Percentiles rank a stretch among this genome's conserved stretches.
Evolutionary conservation across 2,113 vertebrate species (phyloP).

Genomic region (Sorex fumeus): DNA sequence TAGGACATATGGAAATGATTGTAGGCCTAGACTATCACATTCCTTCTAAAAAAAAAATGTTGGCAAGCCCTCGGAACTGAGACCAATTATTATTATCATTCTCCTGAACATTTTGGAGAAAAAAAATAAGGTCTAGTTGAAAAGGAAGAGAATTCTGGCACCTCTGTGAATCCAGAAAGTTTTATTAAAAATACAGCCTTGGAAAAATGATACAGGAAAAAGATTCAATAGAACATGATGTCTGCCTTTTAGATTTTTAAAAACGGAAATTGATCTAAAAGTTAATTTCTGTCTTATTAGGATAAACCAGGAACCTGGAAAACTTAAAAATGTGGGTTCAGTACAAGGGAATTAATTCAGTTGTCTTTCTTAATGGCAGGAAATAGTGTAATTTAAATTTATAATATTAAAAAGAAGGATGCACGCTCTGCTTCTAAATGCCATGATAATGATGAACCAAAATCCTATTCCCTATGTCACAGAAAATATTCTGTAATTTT

Average conservation of each 20-base stretch:
- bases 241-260: slow-evolving; percentile 35
- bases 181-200: slow-evolving; percentile 70
- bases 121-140: slow-evolving; percentile 74
- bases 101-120: slow-evolving; percentile 71
- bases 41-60: slow-evolving; percentile 73
- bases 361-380: slow-evolving; percentile 46
- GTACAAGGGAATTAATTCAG: slow-evolving; percentile 50
- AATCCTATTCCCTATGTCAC: slow-evolving; percentile 34
- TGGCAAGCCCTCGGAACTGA: slow-evolving; percentile 78
- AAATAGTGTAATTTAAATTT: slow-evolving; percentile 70
- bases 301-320: slow-evolving; percentile 31
- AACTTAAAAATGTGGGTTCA: slow-evolving; percentile 17
- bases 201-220: slow-evolving; percentile 26
- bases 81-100: slow-evolving; percentile 81
- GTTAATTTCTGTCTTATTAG: slow-evolving; percentile 70
- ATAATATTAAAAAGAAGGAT: slow-evolving; percentile 60
- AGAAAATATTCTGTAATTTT: slow-evolving; percentile 44
- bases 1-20: slow-evolving; percentile 83
- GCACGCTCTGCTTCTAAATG: slow-evolving; percentile 72
- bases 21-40: slow-evolving; percentile 78
- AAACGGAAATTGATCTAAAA: slow-evolving; percentile 60
- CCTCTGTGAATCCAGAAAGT: slow-evolving; percentile 37
- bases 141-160: slow-evolving; percentile 71
- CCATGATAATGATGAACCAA: slow-evolving; percentile 66
- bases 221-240: slow-evolving; percentile 69